Evolutionary conservation across 2,113 vertebrate genomes (phyloP).

Genomic region (Aplodontia rufa): DNA sequence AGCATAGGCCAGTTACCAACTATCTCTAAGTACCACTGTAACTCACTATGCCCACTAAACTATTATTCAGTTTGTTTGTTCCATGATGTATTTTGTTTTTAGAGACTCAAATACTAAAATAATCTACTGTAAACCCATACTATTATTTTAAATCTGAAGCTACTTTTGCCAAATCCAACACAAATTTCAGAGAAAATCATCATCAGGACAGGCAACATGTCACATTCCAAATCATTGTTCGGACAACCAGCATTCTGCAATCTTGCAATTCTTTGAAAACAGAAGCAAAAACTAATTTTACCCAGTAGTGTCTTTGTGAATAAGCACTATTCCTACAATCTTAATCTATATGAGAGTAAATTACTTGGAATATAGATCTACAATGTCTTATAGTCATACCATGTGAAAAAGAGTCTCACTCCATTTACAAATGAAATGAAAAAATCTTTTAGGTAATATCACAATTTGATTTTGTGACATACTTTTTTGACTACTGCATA

Average conservation of each 20-base stretch:
- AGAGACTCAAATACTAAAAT: slow-evolving; percentile 55
- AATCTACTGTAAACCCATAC: slow-evolving; percentile 1
- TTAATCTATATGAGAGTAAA: neutral
- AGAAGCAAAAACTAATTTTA: neutral
- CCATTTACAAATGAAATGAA: neutral
- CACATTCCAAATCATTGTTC: neutral
- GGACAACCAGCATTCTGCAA: neutral
- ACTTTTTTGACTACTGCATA: neutral
- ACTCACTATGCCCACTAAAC: neutral
- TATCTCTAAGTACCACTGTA: neutral
- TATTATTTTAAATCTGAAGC: slow-evolving; percentile 56
- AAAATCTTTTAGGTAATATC: neutral
- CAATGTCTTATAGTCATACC: neutral
- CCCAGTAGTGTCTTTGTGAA: neutral
- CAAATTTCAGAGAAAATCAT: slow-evolving; percentile 50
- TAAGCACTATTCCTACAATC: neutral
- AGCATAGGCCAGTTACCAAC: neutral
- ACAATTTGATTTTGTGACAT: neutral
- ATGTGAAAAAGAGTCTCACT: neutral
- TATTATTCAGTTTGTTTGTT: slow-evolving; percentile 46
- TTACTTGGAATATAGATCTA: neutral
- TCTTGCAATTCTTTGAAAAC: neutral
- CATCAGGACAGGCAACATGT: neutral
- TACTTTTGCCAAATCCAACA: slow-evolving; percentile 32
- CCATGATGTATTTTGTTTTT: slow-evolving; percentile 58